phyloP scores from a whole-genome alignment of 1,140 invertebrate species.

The Cyrtorhinus lividipennis region DNA sequence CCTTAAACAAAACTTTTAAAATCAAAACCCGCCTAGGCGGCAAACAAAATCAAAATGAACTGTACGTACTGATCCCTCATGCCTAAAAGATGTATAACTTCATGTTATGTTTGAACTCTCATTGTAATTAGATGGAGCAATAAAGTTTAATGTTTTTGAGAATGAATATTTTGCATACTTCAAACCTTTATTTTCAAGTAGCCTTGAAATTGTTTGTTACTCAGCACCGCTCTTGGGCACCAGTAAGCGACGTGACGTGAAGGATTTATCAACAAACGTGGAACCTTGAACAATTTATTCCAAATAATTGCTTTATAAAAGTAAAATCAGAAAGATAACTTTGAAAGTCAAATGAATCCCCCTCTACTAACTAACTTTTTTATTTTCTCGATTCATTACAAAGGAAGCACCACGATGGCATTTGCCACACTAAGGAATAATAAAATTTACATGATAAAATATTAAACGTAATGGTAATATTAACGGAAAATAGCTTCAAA shows the following conservation, averaged over 20 bases:
- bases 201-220: too few species aligned
- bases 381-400: too few species aligned
- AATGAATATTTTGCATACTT: too few species aligned
- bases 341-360: too few species aligned
- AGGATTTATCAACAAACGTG: too few species aligned
- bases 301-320: not conserved
- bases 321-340: not conserved
- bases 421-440: not conserved
- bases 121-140: not conserved
- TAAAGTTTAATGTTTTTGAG: not conserved
- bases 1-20: not conserved
- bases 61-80: not conserved
- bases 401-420: not conserved
- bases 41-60: constrained; percentile 1
- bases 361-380: too few species aligned
- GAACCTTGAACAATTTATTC: not conserved
- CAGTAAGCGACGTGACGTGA: too few species aligned
- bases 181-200: too few species aligned
- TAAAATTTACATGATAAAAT: not conserved
- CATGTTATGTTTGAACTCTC: constrained; percentile 3
- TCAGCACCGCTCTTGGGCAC: too few species aligned
- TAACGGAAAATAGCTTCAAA: not conserved
- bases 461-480: not conserved
- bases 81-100: not conserved
- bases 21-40: too few species aligned